These are phyloP conservation scores for Bothrops jararaca DNA, from an alignment of 2,113 vertebrate species.

Conservation along the genomic window DNA sequence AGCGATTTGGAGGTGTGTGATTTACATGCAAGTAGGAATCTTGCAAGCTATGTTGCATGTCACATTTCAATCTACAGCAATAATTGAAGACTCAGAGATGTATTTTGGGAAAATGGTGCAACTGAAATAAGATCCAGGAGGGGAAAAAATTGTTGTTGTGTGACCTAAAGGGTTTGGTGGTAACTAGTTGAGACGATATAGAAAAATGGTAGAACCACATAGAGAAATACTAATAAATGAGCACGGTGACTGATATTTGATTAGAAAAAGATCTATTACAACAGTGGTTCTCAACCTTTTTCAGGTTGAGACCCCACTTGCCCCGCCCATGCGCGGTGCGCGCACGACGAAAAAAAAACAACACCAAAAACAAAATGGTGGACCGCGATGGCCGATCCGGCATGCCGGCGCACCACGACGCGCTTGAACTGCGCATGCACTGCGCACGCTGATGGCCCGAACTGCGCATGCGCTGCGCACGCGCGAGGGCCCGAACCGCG, in stretches of 20 bases:
- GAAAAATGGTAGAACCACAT: background rate
- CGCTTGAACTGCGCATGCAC: too few relatives aligned
- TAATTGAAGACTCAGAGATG: background rate
- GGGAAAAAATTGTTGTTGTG: background rate
- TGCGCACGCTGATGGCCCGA: too few relatives aligned
- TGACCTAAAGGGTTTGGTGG: background rate
- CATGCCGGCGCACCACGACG: too few relatives aligned
- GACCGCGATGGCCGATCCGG: too few relatives aligned
- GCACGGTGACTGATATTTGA: background rate
- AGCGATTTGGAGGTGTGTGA: background rate
- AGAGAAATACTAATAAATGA: background rate
- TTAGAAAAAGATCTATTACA: background rate
- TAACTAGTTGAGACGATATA: background rate
- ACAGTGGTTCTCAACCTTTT: too few relatives aligned
- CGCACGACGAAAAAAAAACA: too few relatives aligned
- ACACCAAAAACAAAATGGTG: too few relatives aligned
- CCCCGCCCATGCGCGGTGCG: too few relatives aligned
- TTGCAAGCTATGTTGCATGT: background rate
- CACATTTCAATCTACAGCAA: background rate
- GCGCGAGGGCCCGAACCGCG: too few relatives aligned
- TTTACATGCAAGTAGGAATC: background rate
- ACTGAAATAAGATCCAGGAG: background rate
- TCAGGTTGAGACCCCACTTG: too few relatives aligned
- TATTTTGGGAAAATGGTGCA: background rate
- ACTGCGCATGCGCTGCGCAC: too few relatives aligned